A percentile compares a stretch with the other conserved stretches of the same genome.
Evolutionary conservation across 2,113 vertebrate species (phyloP).

Genomic region (Ramphastos sulfuratus): DNA sequence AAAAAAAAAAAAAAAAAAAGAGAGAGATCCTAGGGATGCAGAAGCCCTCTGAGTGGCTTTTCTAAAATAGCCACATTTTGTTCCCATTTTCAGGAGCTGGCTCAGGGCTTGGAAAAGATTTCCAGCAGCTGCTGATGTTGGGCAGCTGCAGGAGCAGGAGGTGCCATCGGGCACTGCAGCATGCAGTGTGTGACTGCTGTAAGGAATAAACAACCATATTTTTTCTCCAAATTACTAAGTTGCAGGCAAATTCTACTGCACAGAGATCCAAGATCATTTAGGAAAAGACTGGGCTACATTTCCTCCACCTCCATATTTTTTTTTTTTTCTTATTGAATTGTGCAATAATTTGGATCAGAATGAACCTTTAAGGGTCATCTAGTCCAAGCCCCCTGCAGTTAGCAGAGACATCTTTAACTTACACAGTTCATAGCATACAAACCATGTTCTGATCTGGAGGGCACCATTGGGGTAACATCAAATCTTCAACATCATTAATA

Average conservation of each 20-base stretch:
- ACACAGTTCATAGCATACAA: background rate
- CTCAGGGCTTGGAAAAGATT: background rate
- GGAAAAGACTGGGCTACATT: background rate
- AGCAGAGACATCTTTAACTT: no score
- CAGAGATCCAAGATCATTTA: background rate
- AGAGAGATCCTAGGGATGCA: background rate
- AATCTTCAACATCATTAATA: background rate
- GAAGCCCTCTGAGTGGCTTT: background rate
- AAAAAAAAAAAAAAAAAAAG: background rate
- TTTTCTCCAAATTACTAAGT: background rate
- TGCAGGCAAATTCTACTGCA: background rate
- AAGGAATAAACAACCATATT: background rate
- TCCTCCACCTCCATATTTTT: rapidly evolving
- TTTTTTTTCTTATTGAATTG: background rate
- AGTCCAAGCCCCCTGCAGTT: no score
- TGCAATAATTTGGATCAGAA: no score
- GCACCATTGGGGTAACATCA: background rate
- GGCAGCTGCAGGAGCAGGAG: background rate
- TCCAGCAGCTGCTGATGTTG: background rate
- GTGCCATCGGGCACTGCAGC: background rate
- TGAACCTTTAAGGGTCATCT: no score
- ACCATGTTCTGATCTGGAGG: background rate
- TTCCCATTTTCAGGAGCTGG: background rate
- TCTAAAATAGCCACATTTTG: background rate
- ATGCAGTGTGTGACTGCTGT: background rate